A percentile compares a stretch with the other conserved stretches of the same genome.
These are phyloP conservation scores for Lasioglossum vierecki DNA, from an alignment of 2,888 invertebrate species.

Conservation along the genomic window DNA sequence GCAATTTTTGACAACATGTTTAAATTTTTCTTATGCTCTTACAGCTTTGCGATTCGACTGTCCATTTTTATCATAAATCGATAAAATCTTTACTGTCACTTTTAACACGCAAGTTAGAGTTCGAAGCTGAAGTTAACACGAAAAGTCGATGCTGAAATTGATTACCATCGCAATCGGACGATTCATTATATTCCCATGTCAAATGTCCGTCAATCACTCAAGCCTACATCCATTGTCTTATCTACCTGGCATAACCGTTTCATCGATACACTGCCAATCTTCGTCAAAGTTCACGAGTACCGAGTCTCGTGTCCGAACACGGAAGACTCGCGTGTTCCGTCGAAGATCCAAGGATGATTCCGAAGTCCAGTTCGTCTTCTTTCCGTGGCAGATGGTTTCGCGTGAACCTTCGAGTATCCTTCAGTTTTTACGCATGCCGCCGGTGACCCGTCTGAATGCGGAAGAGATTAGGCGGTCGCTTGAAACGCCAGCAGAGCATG, in stretches of 20 bases:
- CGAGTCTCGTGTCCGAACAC: slow-evolving; percentile 20
- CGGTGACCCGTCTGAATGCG: slow-evolving; percentile 39
- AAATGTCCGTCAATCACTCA: neutral
- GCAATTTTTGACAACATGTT: neutral
- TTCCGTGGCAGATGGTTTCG: slow-evolving; percentile 1
- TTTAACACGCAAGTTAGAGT: neutral
- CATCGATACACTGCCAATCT: neutral
- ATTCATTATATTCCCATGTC: neutral
- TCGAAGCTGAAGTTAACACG: neutral
- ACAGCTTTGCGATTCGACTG: no score
- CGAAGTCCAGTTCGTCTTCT: neutral
- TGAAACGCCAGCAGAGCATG: slow-evolving; percentile 1
- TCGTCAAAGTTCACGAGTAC: neutral
- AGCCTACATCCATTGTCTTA: neutral
- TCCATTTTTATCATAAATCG: neutral
- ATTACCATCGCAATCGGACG: neutral
- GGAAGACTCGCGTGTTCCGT: slow-evolving; percentile 25
- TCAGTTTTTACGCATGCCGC: slow-evolving; percentile 12
- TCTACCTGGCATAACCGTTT: neutral
- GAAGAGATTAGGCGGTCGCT: slow-evolving; percentile 29
- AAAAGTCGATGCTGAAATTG: neutral
- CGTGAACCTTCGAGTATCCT: neutral
- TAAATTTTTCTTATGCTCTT: no score
- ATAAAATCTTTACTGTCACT: neutral
- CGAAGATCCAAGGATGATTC: neutral